A percentile compares a stretch with the other conserved stretches of the same genome.
Conservation (phyloP, 1,140 invertebrate genomes). For the Bombus cullumanus region DNA sequence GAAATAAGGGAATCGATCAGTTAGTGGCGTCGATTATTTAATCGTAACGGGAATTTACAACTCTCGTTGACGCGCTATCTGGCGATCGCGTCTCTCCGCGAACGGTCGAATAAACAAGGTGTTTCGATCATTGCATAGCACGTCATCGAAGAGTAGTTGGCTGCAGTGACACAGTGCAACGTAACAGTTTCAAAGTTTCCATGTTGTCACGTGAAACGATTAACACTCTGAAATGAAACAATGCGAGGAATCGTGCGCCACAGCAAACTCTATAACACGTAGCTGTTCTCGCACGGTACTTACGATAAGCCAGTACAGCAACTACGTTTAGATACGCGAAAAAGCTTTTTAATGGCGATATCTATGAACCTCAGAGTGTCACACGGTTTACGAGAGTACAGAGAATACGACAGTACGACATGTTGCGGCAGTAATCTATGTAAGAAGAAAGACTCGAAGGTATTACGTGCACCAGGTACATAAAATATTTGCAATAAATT, state of each 20-base stretch:
- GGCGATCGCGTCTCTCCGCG: no score
- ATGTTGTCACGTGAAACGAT: constrained; percentile 1
- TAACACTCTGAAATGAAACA: constrained; percentile 12
- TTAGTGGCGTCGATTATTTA: no score
- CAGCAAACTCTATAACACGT: constrained; percentile 8
- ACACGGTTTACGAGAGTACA: neutral
- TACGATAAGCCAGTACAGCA: constrained; percentile 37
- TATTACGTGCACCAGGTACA: no score
- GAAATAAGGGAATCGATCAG: no score
- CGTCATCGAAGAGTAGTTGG: no score
- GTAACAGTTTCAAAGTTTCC: neutral
- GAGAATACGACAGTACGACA: no score
- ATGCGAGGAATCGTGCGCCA: neutral
- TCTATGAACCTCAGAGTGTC: neutral
- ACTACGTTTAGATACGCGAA: constrained; percentile 44
- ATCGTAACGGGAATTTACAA: no score
- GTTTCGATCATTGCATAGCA: neutral
- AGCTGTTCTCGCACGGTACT: constrained; percentile 24
- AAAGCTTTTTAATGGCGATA: constrained; percentile 45
- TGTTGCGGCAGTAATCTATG: constrained; percentile 11
- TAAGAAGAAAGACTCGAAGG: neutral
- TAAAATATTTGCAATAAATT: neutral
- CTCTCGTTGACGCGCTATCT: no score
- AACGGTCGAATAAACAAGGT: no score
- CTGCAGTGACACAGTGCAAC: neutral